phyloP scores from a whole-genome alignment of 2,888 invertebrate species.

The Erebia ligea region DNA sequence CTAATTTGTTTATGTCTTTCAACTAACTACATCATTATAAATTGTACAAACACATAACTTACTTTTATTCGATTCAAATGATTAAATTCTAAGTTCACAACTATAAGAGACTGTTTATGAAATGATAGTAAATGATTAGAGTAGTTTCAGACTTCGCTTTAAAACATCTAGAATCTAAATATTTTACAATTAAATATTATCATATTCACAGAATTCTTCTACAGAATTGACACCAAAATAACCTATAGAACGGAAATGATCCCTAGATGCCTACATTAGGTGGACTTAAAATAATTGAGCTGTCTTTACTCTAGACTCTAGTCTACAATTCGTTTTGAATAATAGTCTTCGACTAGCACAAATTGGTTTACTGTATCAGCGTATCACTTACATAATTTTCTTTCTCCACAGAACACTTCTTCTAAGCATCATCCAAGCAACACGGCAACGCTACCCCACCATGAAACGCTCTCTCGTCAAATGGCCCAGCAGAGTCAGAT shows the following conservation, averaged over 20 bases:
- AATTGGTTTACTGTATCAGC: background rate
- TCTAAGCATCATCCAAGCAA: conserved; percentile 89
- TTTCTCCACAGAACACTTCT: conserved; percentile 88
- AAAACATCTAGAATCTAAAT: background rate
- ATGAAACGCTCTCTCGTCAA: conserved; percentile 80
- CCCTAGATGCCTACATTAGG: background rate
- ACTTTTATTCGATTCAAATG: background rate
- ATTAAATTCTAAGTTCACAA: background rate
- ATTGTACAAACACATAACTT: background rate
- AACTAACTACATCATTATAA: background rate
- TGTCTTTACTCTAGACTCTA: conserved; percentile 40
- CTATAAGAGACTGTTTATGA: background rate
- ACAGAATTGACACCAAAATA: background rate
- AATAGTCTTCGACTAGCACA: background rate
- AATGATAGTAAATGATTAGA: background rate
- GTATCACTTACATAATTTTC: background rate
- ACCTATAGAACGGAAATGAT: background rate
- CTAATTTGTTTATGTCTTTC: background rate
- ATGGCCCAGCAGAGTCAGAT: conserved; percentile 77
- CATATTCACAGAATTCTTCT: background rate
- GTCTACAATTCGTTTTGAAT: background rate
- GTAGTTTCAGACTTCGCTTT: background rate
- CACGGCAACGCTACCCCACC: conserved; percentile 87
- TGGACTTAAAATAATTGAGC: conserved; percentile 43
- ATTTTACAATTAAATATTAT: background rate